Evolutionary conservation across 2,888 invertebrate species (phyloP).

Genomic region (Helleia helle): DNA sequence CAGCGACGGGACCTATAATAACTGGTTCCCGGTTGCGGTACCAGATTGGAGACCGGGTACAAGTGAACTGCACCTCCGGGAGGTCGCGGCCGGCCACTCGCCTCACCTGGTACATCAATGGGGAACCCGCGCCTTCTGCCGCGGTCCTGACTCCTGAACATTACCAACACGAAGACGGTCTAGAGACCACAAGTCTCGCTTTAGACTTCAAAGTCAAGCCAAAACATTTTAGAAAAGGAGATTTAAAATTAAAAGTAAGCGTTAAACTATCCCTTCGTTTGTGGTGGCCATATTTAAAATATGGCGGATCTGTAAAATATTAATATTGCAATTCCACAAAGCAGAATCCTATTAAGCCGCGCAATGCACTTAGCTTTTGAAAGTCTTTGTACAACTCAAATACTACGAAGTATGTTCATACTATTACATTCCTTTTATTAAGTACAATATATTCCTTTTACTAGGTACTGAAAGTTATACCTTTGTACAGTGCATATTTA

Average conservation of each 20-base stretch:
- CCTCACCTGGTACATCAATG: constrained; percentile 91
- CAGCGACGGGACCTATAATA: constrained; percentile 87
- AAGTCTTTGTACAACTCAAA: too few species aligned
- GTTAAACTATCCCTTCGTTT: too few species aligned
- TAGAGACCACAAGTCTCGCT: constrained; percentile 84
- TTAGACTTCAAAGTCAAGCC: constrained; percentile 86
- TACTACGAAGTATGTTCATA: too few species aligned
- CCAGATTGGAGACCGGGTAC: constrained; percentile 86
- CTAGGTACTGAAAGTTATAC: too few species aligned
- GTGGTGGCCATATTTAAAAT: too few species aligned
- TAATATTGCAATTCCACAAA: neutral
- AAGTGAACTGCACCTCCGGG: constrained; percentile 89
- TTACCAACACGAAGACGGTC: constrained; percentile 71
- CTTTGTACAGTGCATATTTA: too few species aligned
- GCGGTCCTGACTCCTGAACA: constrained; percentile 66
- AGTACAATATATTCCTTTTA: too few species aligned
- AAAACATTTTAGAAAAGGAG: constrained; percentile 88
- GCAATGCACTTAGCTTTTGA: too few species aligned
- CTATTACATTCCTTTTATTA: too few species aligned
- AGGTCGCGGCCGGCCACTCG: constrained; percentile 87
- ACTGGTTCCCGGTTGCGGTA: constrained; percentile 86
- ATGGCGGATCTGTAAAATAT: neutral
- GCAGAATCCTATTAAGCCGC: neutral
- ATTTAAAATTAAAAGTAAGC: constrained; percentile 86
- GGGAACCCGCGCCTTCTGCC: constrained; percentile 78